These are phyloP conservation scores for Pseudopleuronectes americanus DNA, from an alignment of 2,797 vertebrate species.

Conservation along the genomic window DNA sequence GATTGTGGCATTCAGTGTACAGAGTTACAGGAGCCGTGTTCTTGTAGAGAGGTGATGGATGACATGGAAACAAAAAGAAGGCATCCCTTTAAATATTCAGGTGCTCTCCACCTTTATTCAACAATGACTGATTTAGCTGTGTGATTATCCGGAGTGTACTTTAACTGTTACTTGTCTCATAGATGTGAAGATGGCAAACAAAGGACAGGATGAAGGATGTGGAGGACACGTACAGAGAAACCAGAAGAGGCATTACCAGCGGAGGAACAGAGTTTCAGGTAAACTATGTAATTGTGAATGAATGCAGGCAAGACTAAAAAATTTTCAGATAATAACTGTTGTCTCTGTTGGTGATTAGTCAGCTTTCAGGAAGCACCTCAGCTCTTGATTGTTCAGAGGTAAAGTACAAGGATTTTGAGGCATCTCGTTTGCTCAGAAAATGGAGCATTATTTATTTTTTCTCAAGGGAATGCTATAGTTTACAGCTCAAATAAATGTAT, in stretches of 20 bases:
- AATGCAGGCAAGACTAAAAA: not conserved
- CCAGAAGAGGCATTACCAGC: constrained; percentile 30
- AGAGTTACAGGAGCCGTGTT: constrained; percentile 5
- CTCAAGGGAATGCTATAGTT: too few relatives aligned
- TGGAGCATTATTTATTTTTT: too few relatives aligned
- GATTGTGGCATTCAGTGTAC: constrained; percentile 64
- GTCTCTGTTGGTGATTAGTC: too few relatives aligned
- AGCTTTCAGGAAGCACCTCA: too few relatives aligned
- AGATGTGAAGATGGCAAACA: constrained; percentile 35
- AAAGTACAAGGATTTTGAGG: too few relatives aligned
- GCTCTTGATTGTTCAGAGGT: too few relatives aligned
- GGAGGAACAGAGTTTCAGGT: constrained; percentile 57
- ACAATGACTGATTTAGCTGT: rapidly evolving
- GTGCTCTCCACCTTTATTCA: constrained; percentile 9
- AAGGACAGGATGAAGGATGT: constrained; percentile 7
- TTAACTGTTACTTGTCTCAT: not conserved
- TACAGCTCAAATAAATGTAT: too few relatives aligned
- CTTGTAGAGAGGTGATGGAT: not conserved
- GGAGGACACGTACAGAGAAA: constrained; percentile 20
- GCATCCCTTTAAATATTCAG: constrained; percentile 36
- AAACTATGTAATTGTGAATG: not conserved
- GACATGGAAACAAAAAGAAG: not conserved
- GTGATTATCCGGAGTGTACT: rapidly evolving
- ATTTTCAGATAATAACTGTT: too few relatives aligned
- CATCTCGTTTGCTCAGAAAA: too few relatives aligned